Conservation (phyloP, 2,113 vertebrate genomes). For the Amblyopsis rosae region DNA sequence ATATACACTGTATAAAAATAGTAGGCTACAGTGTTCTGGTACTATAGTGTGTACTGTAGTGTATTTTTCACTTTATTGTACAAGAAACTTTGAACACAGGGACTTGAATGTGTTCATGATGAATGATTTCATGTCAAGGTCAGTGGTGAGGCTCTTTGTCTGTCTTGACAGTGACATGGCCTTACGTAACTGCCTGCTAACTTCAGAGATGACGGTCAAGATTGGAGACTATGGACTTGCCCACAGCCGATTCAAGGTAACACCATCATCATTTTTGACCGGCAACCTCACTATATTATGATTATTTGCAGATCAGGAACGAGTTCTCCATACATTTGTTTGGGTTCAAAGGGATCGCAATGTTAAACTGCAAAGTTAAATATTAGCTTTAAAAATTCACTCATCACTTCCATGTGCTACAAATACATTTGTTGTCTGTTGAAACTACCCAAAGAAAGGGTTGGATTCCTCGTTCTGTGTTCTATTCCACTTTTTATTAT, state of each 20-base stretch:
- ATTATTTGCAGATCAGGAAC: too few relatives aligned
- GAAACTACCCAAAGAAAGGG: too few relatives aligned
- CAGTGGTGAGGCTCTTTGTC: conserved; percentile 3
- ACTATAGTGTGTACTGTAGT: background rate
- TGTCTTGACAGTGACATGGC: conserved; percentile 86
- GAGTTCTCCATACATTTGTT: too few relatives aligned
- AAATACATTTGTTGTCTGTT: too few relatives aligned
- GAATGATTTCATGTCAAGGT: background rate
- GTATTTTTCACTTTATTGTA: background rate
- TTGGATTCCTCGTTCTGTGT: too few relatives aligned
- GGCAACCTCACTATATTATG: too few relatives aligned
- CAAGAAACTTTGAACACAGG: too few relatives aligned
- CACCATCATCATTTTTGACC: conserved; percentile 14
- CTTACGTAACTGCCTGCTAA: conserved; percentile 91
- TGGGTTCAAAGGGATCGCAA: too few relatives aligned
- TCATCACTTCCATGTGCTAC: too few relatives aligned
- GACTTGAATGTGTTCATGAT: background rate
- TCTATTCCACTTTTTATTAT: too few relatives aligned
- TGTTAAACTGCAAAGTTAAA: too few relatives aligned
- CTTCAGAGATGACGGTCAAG: conserved; percentile 92
- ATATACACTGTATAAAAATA: background rate
- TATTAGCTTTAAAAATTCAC: too few relatives aligned
- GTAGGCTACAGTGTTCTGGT: background rate
- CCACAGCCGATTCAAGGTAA: conserved; percentile 93
- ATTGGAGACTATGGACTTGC: conserved; percentile 95